Evolutionary conservation across 2,888 invertebrate species (phyloP).

Genomic region (Venusia cambrica): DNA sequence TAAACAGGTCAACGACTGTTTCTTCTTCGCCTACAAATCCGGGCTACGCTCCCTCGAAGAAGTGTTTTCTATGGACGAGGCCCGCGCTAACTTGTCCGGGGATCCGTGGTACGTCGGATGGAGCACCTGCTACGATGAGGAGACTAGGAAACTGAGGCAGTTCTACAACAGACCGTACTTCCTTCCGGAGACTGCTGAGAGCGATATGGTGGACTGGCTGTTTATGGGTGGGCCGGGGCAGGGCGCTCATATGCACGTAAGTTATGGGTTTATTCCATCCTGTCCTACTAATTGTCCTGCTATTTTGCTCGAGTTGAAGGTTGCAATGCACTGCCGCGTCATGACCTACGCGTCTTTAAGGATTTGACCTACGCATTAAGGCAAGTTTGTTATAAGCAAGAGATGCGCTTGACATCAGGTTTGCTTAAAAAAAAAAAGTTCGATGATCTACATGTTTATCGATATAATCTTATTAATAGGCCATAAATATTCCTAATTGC

Average conservation of each 20-base stretch:
- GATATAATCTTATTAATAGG: no score
- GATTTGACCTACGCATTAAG: no score
- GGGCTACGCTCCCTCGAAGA: slow-evolving; percentile 89
- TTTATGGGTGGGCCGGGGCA: slow-evolving; percentile 98
- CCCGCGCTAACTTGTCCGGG: slow-evolving; percentile 83
- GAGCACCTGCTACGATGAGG: slow-evolving; percentile 96
- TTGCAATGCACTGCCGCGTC: no score
- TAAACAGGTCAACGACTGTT: slow-evolving; percentile 85
- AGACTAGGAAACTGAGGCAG: slow-evolving; percentile 87
- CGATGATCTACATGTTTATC: no score
- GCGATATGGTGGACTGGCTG: slow-evolving; percentile 96
- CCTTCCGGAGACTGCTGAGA: slow-evolving; percentile 91
- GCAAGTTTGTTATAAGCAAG: no score
- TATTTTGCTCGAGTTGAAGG: slow-evolving; percentile 37
- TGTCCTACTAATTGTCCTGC: slow-evolving; percentile 31
- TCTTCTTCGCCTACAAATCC: slow-evolving; percentile 96
- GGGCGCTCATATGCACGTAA: slow-evolving; percentile 97
- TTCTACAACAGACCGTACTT: slow-evolving; percentile 94
- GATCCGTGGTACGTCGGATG: slow-evolving; percentile 90
- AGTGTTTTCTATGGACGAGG: slow-evolving; percentile 88
- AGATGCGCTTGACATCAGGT: no score
- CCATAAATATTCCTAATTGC: no score
- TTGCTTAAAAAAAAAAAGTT: no score
- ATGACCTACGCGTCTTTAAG: no score
- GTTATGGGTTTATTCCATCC: slow-evolving; percentile 42